Percentiles rank a stretch among this genome's conserved stretches.
phyloP scores from a whole-genome alignment of 2,797 vertebrate genomes.

The Hippoglossus hippoglossus region DNA sequence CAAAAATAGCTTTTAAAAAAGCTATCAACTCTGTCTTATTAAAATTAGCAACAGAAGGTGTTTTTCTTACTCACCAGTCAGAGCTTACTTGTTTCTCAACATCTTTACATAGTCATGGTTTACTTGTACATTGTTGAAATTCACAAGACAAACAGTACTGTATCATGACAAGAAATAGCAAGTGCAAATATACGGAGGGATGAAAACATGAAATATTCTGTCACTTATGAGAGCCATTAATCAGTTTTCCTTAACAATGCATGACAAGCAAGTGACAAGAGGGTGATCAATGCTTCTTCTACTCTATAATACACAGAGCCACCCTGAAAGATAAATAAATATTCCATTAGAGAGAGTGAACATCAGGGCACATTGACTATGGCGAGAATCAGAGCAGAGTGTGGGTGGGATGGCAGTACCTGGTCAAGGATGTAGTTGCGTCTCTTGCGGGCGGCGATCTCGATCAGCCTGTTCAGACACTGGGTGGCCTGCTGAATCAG shows the following conservation, averaged over 20 bases:
- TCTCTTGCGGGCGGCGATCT: slow-evolving; percentile 94
- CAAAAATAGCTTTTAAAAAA: slow-evolving; percentile 80
- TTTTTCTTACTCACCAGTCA: slow-evolving; percentile 90
- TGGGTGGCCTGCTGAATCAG: slow-evolving; percentile 96
- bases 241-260: slow-evolving; percentile 72
- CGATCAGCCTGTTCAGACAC: slow-evolving; percentile 95
- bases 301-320: slow-evolving; percentile 83
- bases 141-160: slow-evolving; percentile 84
- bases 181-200: slow-evolving; percentile 75
- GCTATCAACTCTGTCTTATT: slow-evolving; percentile 79
- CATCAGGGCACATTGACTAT: slow-evolving; percentile 81
- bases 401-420: slow-evolving; percentile 81
- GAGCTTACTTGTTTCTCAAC: slow-evolving; percentile 91
- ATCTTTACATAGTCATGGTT: slow-evolving; percentile 89
- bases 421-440: slow-evolving; percentile 97
- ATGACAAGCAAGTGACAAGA: slow-evolving; percentile 81
- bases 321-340: slow-evolving; percentile 86
- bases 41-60: slow-evolving; percentile 88
- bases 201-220: slow-evolving; percentile 79
- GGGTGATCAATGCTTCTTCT: slow-evolving; percentile 80
- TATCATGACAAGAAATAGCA: slow-evolving; percentile 81
- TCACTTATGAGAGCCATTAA: slow-evolving; percentile 79
- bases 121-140: slow-evolving; percentile 87
- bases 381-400: slow-evolving; percentile 60
- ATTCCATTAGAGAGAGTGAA: slow-evolving; percentile 83